Evolutionary conservation across 2,113 vertebrate species (phyloP), one percentile per base, ranked within the genome.

Genomic region (Calidris pygmaea): DNA sequence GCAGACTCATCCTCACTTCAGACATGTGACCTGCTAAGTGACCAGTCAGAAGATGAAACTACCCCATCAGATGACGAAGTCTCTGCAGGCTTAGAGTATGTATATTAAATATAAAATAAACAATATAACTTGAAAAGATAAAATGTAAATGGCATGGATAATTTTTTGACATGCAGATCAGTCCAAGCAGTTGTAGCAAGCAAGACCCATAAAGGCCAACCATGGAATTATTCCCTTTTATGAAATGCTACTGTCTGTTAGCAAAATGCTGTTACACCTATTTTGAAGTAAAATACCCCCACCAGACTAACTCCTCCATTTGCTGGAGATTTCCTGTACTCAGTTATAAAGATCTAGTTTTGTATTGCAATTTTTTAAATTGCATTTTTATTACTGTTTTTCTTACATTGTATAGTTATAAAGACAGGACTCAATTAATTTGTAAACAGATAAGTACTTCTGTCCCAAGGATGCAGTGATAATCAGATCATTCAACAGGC

Each of bases 21-120:
- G 45, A 96, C 98, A 0, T 98, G 98, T 30, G 98, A 99, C 53
- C 98, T 98, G 75, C 94, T 99, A 50, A 98, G 98, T 62, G 98
- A 98, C 92, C 98, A 98, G 50, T 98, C 98, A 10, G 98, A 98
- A 96, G 98, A 98, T 89, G 98, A 98, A 97, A 90, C 97, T 48
- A 96, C 97, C 19, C 97, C 96, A 0, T 97, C 98, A 8, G 98
- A 98, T 65, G 98, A 98, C 34, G 98, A 98, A 84, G 81, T 88
- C n/a, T 98, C 97, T 50, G 97, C 98, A 41, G 97, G 97, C 23
- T 93, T 98, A 58, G 98, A 98, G 98, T 98, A 97, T 2, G 98
- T 98, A 78, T 30, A 9, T 20, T 32, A 7, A 32, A 37, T 9
- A 59, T 6, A 14, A 79, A 83, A 34, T 35, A 24, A 37, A 52